A percentile compares a stretch with the other conserved stretches of the same genome.
Conservation (phyloP, 2,113 vertebrate species). For the Typhlomys cinereus region DNA sequence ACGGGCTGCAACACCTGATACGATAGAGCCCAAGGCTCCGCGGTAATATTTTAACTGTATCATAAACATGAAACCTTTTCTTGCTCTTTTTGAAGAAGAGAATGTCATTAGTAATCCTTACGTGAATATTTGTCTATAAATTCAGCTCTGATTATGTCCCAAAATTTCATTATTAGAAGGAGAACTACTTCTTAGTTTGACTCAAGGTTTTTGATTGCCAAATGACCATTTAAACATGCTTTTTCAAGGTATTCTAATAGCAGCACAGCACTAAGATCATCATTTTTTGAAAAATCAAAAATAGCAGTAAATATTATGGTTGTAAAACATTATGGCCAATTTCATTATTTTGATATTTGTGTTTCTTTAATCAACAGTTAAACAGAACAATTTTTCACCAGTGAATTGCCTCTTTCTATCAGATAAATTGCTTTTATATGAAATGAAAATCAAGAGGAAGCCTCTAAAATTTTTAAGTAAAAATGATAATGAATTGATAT, state of each 20-base stretch:
- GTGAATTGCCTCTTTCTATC: constrained; percentile 15
- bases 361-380: constrained; percentile 21
- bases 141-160: constrained; percentile 8
- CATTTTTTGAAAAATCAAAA: background rate
- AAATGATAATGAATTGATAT: constrained; percentile 33
- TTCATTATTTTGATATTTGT: constrained; percentile 2
- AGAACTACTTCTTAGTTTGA: constrained; percentile 12
- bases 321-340: background rate
- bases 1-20: too few relatives aligned
- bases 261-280: background rate
- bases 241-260: constrained; percentile 1
- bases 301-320: background rate
- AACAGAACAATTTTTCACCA: constrained; percentile 1
- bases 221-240: background rate
- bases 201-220: background rate
- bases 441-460: constrained; percentile 6
- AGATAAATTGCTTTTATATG: constrained; percentile 26
- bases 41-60: background rate
- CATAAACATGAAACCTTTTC: too few relatives aligned
- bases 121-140: background rate
- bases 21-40: too few relatives aligned
- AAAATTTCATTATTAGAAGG: background rate
- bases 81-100: background rate
- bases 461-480: background rate
- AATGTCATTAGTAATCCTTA: background rate